These are phyloP conservation scores for Choristoneura fumiferana DNA, from an alignment of 1,140 invertebrate genomes.

Conservation along the genomic window DNA sequence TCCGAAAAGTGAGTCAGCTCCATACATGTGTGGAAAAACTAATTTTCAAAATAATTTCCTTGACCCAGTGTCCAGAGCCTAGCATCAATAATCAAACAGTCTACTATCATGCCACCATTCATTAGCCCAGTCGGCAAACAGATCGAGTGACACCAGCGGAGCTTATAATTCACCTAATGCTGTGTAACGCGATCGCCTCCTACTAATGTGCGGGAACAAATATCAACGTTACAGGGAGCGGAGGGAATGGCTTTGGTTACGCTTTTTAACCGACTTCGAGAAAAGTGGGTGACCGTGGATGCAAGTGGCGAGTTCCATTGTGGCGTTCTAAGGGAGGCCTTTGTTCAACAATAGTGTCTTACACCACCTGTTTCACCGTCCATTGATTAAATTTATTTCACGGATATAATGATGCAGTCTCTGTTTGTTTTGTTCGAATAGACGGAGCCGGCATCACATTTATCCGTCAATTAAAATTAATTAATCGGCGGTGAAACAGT, in stretches of 20 bases:
- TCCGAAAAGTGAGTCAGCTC: no score
- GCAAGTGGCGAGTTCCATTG: no score
- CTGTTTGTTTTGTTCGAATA: no score
- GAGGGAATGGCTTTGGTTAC: conserved; percentile 12
- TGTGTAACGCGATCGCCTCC: conserved; percentile 59
- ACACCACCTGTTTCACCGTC: no score
- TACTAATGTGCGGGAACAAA: conserved; percentile 45
- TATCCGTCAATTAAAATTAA: no score
- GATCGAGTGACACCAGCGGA: conserved; percentile 60
- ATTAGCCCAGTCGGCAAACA: conserved; percentile 46
- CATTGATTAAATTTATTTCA: no score
- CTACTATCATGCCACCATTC: neutral
- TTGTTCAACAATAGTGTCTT: no score
- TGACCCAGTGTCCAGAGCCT: conserved; percentile 2
- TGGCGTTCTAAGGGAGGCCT: no score
- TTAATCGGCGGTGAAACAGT: no score
- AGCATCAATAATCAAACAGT: conserved; percentile 3
- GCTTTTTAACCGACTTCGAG: neutral
- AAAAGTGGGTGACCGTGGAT: neutral
- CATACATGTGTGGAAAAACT: no score
- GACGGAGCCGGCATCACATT: no score
- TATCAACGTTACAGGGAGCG: neutral
- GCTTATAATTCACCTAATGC: conserved; percentile 75
- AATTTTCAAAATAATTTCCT: neutral
- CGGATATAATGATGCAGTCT: no score